A percentile compares a stretch with the other conserved stretches of the same genome.
These are phyloP conservation scores for Puntigrus tetrazona DNA, from an alignment of 2,113 vertebrate genomes.

Conservation along the genomic window DNA sequence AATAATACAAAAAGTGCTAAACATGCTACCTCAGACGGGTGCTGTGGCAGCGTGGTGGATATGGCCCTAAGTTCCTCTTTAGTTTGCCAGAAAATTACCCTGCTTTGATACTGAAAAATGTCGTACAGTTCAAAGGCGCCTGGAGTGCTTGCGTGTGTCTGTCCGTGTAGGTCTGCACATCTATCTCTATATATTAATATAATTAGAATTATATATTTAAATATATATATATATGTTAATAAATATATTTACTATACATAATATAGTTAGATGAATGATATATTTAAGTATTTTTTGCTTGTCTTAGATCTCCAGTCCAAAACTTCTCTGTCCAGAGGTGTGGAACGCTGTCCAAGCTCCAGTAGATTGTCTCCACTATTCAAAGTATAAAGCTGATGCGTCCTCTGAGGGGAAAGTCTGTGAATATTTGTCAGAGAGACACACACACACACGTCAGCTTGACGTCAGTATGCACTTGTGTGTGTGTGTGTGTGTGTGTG, in stretches of 20 bases:
- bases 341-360: constrained; percentile 40
- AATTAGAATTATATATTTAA: not conserved
- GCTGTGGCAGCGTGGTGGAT: constrained; percentile 63
- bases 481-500: too few relatives aligned
- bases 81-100: constrained; percentile 75
- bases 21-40: constrained; percentile 56
- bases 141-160: constrained; percentile 60
- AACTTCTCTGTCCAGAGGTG: constrained; percentile 23
- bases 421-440: not conserved
- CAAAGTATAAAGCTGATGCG: constrained; percentile 34
- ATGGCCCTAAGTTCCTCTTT: constrained; percentile 81
- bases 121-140: constrained; percentile 71
- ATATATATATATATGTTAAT: constrained; percentile 27
- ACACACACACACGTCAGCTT: constrained; percentile 10
- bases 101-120: constrained; percentile 74
- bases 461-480: not conserved
- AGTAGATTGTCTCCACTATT: constrained; percentile 48
- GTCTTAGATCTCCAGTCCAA: constrained; percentile 41
- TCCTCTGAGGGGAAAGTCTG: not conserved
- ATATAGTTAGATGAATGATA: not conserved
- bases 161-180: constrained; percentile 12
- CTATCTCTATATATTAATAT: constrained; percentile 4
- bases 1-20: constrained; percentile 67
- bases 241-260: constrained; percentile 12
- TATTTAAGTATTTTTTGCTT: constrained; percentile 53